Conservation (phyloP, 1,140 invertebrate species). For the Dolichoris vasculosae region DNA sequence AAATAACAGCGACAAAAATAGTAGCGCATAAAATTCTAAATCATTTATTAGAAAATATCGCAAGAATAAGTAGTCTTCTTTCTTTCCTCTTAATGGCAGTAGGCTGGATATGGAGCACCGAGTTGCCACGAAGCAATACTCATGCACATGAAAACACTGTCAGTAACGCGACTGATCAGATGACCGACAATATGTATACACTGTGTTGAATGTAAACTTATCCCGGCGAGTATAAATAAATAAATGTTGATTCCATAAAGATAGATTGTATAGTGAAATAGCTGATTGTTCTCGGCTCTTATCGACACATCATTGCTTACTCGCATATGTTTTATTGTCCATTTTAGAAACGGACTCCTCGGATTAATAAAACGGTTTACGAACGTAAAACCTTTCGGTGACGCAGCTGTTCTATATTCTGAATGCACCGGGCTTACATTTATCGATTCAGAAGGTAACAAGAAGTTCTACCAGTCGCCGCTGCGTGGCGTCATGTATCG, state of each 20-base stretch:
- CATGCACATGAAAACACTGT: background rate
- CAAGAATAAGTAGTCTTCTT: background rate
- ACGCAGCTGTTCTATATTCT: background rate
- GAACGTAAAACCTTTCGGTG: background rate
- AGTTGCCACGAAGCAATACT: slow-evolving; percentile 9
- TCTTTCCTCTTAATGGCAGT: background rate
- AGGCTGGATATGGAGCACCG: background rate
- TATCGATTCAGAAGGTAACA: background rate
- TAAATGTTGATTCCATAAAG: background rate
- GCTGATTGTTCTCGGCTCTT: background rate
- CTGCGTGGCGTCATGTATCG: background rate
- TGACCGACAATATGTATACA: background rate
- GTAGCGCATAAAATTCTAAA: background rate
- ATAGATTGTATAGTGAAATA: background rate
- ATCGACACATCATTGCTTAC: background rate
- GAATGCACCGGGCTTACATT: background rate
- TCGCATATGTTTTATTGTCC: background rate
- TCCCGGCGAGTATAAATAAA: background rate
- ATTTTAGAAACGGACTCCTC: background rate
- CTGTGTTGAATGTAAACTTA: background rate
- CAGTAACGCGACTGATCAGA: background rate
- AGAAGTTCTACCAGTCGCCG: background rate
- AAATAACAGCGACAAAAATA: background rate
- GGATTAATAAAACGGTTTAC: background rate
- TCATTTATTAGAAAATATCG: background rate